These are phyloP conservation scores for Drosophila tripunctata DNA, from an alignment of 2,888 invertebrate species.

Conservation along the genomic window DNA sequence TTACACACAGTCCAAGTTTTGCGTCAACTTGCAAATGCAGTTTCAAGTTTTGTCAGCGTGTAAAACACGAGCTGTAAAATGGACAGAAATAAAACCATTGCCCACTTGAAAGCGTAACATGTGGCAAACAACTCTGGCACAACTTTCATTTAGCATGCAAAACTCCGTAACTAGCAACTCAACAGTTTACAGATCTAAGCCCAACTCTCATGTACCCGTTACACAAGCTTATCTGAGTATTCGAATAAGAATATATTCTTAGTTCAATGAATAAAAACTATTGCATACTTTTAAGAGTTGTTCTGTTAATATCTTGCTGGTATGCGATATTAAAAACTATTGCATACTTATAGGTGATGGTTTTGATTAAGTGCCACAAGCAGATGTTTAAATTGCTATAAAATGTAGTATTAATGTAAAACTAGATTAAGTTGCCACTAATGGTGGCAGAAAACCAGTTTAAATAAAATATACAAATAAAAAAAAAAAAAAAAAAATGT, in stretches of 20 bases:
- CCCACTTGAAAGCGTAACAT: constrained; percentile 24
- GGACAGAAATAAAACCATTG: constrained; percentile 20
- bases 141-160: constrained; percentile 42
- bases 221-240: not conserved
- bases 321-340: not conserved
- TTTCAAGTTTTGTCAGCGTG: constrained; percentile 17
- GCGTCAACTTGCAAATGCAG: constrained; percentile 8
- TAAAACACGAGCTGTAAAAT: constrained; percentile 11
- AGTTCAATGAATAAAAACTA: not conserved
- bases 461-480: too few relatives aligned
- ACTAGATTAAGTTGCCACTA: too few relatives aligned
- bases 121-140: constrained; percentile 29
- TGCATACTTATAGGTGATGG: too few relatives aligned
- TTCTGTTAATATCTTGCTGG: not conserved
- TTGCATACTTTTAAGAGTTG: not conserved
- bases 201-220: too few relatives aligned
- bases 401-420: too few relatives aligned
- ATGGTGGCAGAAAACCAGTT: too few relatives aligned
- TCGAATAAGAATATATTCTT: too few relatives aligned
- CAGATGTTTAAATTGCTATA: too few relatives aligned
- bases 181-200: too few relatives aligned
- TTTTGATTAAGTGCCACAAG: too few relatives aligned
- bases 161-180: constrained; percentile 22
- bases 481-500: too few relatives aligned
- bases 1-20: constrained; percentile 2